Evolutionary conservation across 1,140 invertebrate genomes (phyloP).

Genomic region (Leguminivora glycinivorella): DNA sequence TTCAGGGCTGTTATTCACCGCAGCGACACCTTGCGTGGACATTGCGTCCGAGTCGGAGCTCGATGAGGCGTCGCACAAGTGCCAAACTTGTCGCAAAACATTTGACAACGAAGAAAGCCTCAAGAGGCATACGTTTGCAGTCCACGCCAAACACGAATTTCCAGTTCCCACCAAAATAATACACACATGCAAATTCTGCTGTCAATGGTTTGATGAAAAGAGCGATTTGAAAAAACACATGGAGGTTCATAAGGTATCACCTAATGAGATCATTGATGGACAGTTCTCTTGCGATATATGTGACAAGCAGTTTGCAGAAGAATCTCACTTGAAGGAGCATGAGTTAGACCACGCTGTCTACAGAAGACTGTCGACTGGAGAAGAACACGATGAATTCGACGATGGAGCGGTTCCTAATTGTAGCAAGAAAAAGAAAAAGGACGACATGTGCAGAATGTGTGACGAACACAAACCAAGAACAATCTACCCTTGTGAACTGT

Average conservation of each 20-base stretch:
- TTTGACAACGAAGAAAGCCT: conserved; percentile 7
- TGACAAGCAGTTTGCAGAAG: conserved; percentile 4
- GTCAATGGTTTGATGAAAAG: background rate
- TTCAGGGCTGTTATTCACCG: conserved; percentile 6
- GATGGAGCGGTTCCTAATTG: background rate
- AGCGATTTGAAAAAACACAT: background rate
- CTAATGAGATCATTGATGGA: background rate
- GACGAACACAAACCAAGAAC: background rate
- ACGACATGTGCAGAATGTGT: background rate
- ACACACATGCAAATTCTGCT: conserved; percentile 2
- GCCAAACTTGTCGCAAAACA: background rate
- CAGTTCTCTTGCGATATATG: background rate
- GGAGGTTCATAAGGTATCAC: conserved; percentile 14
- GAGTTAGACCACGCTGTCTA: background rate
- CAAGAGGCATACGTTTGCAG: background rate
- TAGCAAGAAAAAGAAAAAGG: conserved; percentile 2
- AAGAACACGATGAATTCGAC: background rate
- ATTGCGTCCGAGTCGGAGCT: background rate
- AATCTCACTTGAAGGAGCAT: conserved; percentile 9
- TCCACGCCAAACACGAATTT: conserved; percentile 5
- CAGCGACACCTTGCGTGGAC: background rate
- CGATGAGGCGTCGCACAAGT: background rate
- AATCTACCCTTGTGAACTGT: background rate
- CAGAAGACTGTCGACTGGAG: background rate
- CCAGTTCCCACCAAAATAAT: conserved; percentile 7